Base-by-base conservation (phyloP, 2,113 vertebrate species). In the Etheostoma spectabile region DNA sequence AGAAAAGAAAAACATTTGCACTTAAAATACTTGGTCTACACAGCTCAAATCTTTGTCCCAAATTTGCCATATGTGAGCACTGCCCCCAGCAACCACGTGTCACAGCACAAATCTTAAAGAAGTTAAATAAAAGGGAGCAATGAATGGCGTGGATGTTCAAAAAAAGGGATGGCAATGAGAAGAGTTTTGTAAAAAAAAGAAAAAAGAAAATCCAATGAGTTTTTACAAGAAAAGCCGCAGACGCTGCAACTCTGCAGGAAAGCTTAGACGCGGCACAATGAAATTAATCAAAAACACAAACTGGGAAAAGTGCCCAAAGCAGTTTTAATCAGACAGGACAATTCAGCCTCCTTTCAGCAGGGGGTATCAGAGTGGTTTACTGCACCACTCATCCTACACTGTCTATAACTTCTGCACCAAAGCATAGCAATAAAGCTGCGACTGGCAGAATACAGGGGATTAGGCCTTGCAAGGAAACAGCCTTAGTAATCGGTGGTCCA, bases 231-330 rank as follows among this genome's bases (percentile, higher is more conserved):
- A 74, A 79, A 87, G 82, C 61, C 83, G 92, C 92, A 82, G 51
- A 79, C 66, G 10, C 76, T 89, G 90, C 89, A 82, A 64, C 74
- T 88, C 69, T 77, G 82, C 53, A 18, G 65, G 35, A 76, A 81
- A 81, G 72, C 85, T 83, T 61, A 79, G 82, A 90, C 49, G 46
- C 15, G 48, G 81, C 83, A 91, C 80, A 79, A 86, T 68, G 78
- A 89, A 82, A 94, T 86, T 80, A 90, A 92, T 91, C 79, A 84
- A 73, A 88, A 86, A 87, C 71, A 86, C 86, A 89, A 89, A 84
- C 80, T 77, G 72, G 88, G 81, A 84, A 83, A 80, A 74, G 69
- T 63, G 83, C 89, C 92, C 74, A 73, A 68, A 88, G 87, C 81
- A 2, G 82, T 82, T 85, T 87, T 90, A 88, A 93, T 88, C 85